Evolutionary conservation across 2,888 invertebrate genomes (phyloP).

Genomic region (Acrocera orbiculus): DNA sequence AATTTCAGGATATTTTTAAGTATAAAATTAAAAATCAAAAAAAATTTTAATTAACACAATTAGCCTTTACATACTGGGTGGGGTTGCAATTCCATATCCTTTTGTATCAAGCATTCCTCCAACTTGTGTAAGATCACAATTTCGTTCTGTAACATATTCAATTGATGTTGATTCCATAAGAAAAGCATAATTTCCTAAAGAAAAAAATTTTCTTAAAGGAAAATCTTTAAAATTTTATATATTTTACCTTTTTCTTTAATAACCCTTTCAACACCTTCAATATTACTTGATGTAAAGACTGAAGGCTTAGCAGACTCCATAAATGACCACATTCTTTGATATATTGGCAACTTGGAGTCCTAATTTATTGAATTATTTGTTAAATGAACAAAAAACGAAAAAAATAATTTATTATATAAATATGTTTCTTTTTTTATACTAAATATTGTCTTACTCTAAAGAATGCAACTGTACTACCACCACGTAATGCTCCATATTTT

Average conservation of each 20-base stretch:
- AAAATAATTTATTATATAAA: neutral
- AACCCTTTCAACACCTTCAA: slow-evolving; percentile 82
- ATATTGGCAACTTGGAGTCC: slow-evolving; percentile 87
- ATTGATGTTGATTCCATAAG: slow-evolving; percentile 96
- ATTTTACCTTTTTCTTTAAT: slow-evolving; percentile 50
- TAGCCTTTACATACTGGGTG: slow-evolving; percentile 50
- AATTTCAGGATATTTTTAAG: neutral
- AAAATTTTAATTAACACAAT: neutral
- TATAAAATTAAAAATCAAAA: neutral
- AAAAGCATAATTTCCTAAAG: slow-evolving; percentile 62
- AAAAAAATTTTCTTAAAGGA: neutral
- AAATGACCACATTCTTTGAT: slow-evolving; percentile 89
- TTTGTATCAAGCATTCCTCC: slow-evolving; percentile 86
- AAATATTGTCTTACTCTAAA: slow-evolving; percentile 86
- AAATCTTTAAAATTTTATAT: neutral
- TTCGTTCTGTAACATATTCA: slow-evolving; percentile 80
- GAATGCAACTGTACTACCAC: slow-evolving; percentile 87
- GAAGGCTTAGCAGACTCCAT: slow-evolving; percentile 80
- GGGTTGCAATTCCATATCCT: slow-evolving; percentile 90
- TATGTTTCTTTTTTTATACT: neutral
- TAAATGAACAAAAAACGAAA: neutral
- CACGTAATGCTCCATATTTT: slow-evolving; percentile 85
- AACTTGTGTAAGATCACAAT: slow-evolving; percentile 80
- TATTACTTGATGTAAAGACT: slow-evolving; percentile 71
- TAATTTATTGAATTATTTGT: slow-evolving; percentile 25